These are phyloP conservation scores for Byasa hedistus DNA, from an alignment of 2,888 invertebrate species.

Conservation along the genomic window DNA sequence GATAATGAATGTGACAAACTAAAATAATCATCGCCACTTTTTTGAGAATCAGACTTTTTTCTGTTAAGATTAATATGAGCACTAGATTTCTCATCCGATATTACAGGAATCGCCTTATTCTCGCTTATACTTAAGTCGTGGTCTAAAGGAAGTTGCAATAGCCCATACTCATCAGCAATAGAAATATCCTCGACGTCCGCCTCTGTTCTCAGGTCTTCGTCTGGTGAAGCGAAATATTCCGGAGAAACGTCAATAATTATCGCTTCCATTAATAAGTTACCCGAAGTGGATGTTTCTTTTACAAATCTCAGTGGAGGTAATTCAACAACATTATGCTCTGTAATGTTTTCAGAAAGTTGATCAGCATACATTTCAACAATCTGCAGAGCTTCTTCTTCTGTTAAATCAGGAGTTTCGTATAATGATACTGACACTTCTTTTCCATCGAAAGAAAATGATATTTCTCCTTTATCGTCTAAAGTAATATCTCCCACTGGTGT, in stretches of 20 bases:
- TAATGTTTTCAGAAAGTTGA: conserved; percentile 92
- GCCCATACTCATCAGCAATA: conserved; percentile 85
- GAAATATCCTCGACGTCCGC: conserved; percentile 93
- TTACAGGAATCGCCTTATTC: conserved; percentile 67
- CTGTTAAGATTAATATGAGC: conserved; percentile 80
- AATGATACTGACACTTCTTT: conserved; percentile 94
- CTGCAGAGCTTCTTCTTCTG: conserved; percentile 94
- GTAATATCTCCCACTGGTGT: conserved; percentile 89
- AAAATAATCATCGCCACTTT: conserved; percentile 82
- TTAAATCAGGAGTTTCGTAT: conserved; percentile 95
- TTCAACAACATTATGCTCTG: conserved; percentile 91
- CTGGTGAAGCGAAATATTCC: conserved; percentile 88
- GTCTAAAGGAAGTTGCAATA: conserved; percentile 70
- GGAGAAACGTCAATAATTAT: conserved; percentile 94
- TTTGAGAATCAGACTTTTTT: conserved; percentile 83
- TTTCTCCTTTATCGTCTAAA: conserved; percentile 89
- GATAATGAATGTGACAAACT: conserved; percentile 82
- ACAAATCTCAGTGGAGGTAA: conserved; percentile 92
- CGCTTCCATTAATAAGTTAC: conserved; percentile 93
- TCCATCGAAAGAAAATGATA: conserved; percentile 94
- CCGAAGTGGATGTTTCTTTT: conserved; percentile 93
- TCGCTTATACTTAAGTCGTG: conserved; percentile 70
- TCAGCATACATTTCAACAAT: conserved; percentile 97
- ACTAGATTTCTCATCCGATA: conserved; percentile 77
- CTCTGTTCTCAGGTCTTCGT: conserved; percentile 91